Conservation (phyloP, 1,140 invertebrate genomes). For the Araneus ventricosus region DNA sequence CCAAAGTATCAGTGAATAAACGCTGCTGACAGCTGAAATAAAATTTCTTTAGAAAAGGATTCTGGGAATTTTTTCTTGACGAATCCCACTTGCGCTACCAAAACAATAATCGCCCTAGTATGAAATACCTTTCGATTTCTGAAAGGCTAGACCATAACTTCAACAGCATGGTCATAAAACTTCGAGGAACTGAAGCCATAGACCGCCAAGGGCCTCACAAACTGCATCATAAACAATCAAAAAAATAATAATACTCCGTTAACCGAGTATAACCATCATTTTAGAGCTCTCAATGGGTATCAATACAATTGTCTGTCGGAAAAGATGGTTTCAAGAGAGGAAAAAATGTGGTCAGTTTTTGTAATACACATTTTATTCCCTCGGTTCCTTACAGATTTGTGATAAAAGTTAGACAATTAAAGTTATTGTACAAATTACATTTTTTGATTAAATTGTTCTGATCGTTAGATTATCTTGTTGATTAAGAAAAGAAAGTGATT, state of each 20-base stretch:
- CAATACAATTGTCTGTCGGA: slow-evolving; percentile 3
- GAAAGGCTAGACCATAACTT: background rate
- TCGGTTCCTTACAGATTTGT: too few relatives aligned
- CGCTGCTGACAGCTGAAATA: background rate
- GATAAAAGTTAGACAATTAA: too few relatives aligned
- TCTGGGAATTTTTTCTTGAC: background rate
- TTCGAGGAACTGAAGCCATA: background rate
- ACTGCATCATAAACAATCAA: background rate
- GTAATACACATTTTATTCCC: too few relatives aligned
- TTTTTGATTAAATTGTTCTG: too few relatives aligned
- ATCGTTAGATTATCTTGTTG: too few relatives aligned
- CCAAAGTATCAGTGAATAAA: background rate
- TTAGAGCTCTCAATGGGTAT: too few relatives aligned
- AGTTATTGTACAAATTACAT: too few relatives aligned
- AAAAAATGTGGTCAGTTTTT: too few relatives aligned
- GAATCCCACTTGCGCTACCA: background rate
- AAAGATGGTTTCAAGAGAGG: background rate
- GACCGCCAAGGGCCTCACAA: slow-evolving; percentile 10
- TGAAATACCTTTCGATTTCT: background rate
- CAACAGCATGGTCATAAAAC: background rate
- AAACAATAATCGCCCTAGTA: slow-evolving; percentile 22
- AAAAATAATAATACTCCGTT: background rate
- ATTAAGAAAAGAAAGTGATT: too few relatives aligned
- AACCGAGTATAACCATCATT: background rate
- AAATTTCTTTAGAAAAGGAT: background rate